phyloP scores from a whole-genome alignment of 1,140 invertebrate species.

The Idris sp. region DNA sequence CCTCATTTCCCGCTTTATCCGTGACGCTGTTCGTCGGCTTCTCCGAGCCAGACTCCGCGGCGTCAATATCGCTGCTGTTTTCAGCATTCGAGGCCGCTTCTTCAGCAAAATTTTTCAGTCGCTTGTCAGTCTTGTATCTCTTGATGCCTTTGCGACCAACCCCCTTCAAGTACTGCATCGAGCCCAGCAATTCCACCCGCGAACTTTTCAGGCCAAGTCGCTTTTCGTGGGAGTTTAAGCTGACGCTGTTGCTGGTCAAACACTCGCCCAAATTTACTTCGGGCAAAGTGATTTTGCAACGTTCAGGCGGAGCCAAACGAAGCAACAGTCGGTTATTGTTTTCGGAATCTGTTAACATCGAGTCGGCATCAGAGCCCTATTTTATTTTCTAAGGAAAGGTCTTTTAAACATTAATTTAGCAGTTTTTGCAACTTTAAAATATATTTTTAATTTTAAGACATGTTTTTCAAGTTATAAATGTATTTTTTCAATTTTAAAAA shows the following conservation, averaged over 20 bases:
- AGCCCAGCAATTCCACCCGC: constrained; percentile 70
- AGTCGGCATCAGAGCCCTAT: constrained; percentile 41
- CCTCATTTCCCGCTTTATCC: constrained; percentile 38
- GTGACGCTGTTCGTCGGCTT: constrained; percentile 53
- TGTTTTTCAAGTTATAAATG: too few species aligned
- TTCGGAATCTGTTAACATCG: constrained; percentile 28
- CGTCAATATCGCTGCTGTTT: constrained; percentile 73
- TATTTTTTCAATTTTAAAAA: too few species aligned
- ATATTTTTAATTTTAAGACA: too few species aligned
- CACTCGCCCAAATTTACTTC: constrained; percentile 86
- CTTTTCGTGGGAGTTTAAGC: constrained; percentile 85
- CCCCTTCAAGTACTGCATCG: constrained; percentile 73
- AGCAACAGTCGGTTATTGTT: constrained; percentile 70
- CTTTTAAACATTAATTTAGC: too few species aligned
- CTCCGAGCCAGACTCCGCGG: constrained; percentile 68
- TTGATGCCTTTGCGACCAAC: constrained; percentile 75
- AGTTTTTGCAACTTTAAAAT: too few species aligned
- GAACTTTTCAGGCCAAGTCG: constrained; percentile 80
- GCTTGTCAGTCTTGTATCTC: constrained; percentile 72
- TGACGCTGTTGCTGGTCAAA: constrained; percentile 85
- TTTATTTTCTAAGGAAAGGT: constrained; percentile 26
- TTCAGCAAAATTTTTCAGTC: constrained; percentile 58
- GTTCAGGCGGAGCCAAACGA: constrained; percentile 78
- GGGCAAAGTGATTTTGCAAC: constrained; percentile 82
- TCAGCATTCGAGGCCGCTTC: constrained; percentile 65